Percentiles rank a stretch among this genome's conserved stretches.
phyloP scores from a whole-genome alignment of 1,140 invertebrate genomes.

The Panonychus citri region DNA sequence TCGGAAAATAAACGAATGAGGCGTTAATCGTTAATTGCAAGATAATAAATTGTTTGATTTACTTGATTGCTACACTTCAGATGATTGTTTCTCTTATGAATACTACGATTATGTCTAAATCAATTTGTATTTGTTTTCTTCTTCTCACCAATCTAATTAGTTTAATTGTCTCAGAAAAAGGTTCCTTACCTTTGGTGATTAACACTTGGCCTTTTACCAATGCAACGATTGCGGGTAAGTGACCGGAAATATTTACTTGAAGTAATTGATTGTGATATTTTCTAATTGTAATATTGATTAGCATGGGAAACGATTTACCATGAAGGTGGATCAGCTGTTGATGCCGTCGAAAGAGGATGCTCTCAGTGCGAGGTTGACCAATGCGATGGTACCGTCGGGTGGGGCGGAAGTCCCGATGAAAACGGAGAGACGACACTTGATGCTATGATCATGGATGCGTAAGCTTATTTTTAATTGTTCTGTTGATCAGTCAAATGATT shows the following conservation, averaged over 20 bases:
- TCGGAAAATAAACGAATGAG: too few relatives aligned
- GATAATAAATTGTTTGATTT: too few relatives aligned
- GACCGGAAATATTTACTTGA: not conserved
- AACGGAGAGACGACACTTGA: constrained; percentile 90
- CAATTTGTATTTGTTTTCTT: too few relatives aligned
- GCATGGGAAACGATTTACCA: not conserved
- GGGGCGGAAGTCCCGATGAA: constrained; percentile 87
- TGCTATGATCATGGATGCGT: constrained; percentile 93
- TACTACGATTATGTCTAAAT: too few relatives aligned
- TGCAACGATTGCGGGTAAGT: not conserved
- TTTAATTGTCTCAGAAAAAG: too few relatives aligned
- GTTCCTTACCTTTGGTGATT: not conserved
- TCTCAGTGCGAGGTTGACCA: constrained; percentile 54
- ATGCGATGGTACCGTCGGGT: constrained; percentile 81
- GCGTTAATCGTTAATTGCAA: too few relatives aligned
- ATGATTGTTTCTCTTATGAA: too few relatives aligned
- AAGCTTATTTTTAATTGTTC: constrained; percentile 13
- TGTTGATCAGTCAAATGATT: not conserved
- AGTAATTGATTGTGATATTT: not conserved
- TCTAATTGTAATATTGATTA: not conserved
- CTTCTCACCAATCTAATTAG: too few relatives aligned
- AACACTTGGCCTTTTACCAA: not conserved
- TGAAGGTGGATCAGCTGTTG: constrained; percentile 1
- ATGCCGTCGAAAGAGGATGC: constrained; percentile 29
- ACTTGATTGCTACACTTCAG: too few relatives aligned